Base-by-base conservation (phyloP, 2,113 vertebrate genomes). In the Phaetusa simplex region DNA sequence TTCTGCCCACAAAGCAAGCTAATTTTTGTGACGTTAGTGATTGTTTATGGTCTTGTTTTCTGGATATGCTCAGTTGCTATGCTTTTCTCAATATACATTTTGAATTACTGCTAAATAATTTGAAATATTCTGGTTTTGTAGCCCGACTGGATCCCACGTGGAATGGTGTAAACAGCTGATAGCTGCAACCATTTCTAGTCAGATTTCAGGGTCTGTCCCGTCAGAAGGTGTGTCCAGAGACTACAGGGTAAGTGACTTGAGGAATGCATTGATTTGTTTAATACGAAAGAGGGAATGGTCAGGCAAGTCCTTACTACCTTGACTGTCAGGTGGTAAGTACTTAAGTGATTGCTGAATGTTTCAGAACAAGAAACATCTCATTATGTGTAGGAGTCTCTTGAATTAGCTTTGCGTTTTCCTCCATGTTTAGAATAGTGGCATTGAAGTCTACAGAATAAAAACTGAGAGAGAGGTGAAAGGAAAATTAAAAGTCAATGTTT, bases 141-240 rank as follows among this genome's bases (percentile, higher is more conserved):
- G 99, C 97, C 99, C 99, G 8, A 98, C 99, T 97, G 99, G 99
- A 84, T 99, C 99, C 52, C 99, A 99, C 70, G 99, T 99, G 90
- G 99, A 99, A 90, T 99, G 99, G 99, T 99, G 99, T 96, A 99
- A 99, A 98, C 99, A 99, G 97, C 98, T 99, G 65, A 99, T 99
- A n/a, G 99, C 99, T 82, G 99, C 99, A 83, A 99, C 99, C 84
- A 99, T 99, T 98, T 99, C 99, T 94, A 99, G 98, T 97, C 99
- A 99, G 98, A 99, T 99, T 97, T 99, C 99, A 62, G 97, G 98
- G 36, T 70, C 98, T 49, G 97, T 98, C 86, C 98, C 98, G 12
- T 94, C 98, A 45, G 99, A 99, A 93, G 89, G 93, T 47, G 86
- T 98, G 53, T 98, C 96, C 97, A 98, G 98, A 93, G 99, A 99